Conservation (phyloP, 2,888 invertebrate species). For the Agrypnus murinus region DNA sequence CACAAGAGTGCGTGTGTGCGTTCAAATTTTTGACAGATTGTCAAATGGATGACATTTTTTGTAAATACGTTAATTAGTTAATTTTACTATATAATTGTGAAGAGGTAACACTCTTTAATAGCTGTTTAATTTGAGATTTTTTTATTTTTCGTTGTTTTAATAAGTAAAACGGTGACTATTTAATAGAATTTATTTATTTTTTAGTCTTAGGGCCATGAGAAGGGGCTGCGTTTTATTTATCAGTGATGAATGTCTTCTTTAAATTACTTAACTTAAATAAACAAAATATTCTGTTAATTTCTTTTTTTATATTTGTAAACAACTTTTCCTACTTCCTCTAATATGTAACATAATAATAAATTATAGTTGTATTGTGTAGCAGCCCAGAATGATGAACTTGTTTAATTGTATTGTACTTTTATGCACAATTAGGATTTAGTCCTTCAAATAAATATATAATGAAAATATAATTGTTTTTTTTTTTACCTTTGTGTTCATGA, state of each 20-base stretch:
- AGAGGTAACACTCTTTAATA: background rate
- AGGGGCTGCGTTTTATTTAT: constrained; percentile 5
- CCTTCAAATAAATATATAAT: no score
- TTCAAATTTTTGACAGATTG: constrained; percentile 21
- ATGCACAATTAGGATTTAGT: constrained; percentile 14
- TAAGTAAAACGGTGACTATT: constrained; percentile 1
- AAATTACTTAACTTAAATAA: background rate
- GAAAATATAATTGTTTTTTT: no score
- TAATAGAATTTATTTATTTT: constrained; percentile 30
- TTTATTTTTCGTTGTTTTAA: constrained; percentile 10
- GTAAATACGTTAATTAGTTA: constrained; percentile 31
- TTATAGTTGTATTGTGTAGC: constrained; percentile 1
- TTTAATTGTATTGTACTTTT: constrained; percentile 8
- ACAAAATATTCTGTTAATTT: background rate
- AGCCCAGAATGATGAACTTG: constrained; percentile 5
- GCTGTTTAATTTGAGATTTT: constrained; percentile 17
- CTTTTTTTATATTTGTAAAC: background rate
- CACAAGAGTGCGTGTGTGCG: constrained; percentile 11
- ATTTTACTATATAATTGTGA: constrained; percentile 8
- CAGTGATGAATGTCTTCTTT: background rate
- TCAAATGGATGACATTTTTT: constrained; percentile 16
- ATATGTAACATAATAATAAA: background rate
- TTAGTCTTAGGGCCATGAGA: background rate
- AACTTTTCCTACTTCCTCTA: background rate
- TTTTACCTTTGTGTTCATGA: no score